These are phyloP conservation scores for Cydia fagiglandana DNA, from an alignment of 1,140 invertebrate species.

Conservation along the genomic window DNA sequence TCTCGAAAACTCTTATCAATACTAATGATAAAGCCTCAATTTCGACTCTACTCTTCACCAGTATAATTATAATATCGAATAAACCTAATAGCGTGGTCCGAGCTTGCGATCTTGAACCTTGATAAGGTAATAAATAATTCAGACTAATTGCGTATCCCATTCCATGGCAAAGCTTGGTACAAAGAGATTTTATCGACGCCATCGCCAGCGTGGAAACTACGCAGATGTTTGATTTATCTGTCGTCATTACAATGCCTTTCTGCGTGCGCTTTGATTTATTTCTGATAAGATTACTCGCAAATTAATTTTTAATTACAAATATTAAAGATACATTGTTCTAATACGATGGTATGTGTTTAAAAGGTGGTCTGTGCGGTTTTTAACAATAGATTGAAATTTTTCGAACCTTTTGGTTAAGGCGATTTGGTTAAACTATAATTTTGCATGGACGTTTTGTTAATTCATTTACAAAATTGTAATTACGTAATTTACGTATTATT, in stretches of 20 bases:
- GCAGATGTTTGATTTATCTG: conserved; percentile 25
- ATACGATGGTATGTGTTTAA: too few species aligned
- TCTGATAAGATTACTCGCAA: conserved; percentile 1
- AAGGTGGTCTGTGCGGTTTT: too few species aligned
- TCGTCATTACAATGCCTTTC: conserved; percentile 11
- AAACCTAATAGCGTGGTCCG: conserved; percentile 13
- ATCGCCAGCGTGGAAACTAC: conserved; percentile 11
- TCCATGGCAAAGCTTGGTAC: conserved; percentile 20
- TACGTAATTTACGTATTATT: too few species aligned
- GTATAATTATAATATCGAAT: conserved; percentile 12
- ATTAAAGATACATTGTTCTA: neutral
- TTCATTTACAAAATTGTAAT: too few species aligned
- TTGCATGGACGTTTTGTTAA: too few species aligned
- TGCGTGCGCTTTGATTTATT: neutral
- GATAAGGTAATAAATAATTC: conserved; percentile 27
- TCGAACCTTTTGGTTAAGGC: too few species aligned
- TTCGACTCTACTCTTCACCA: neutral
- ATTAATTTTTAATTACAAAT: neutral
- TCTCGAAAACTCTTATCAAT: neutral
- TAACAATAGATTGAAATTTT: too few species aligned
- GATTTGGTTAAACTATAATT: too few species aligned
- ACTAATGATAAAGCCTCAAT: neutral
- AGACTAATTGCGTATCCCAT: conserved; percentile 20
- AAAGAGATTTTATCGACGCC: conserved; percentile 25
- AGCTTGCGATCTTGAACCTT: neutral